Percentiles rank a stretch among this genome's conserved stretches.
phyloP scores from a whole-genome alignment of 2,888 invertebrate species.

The Pimpla rufipes region DNA sequence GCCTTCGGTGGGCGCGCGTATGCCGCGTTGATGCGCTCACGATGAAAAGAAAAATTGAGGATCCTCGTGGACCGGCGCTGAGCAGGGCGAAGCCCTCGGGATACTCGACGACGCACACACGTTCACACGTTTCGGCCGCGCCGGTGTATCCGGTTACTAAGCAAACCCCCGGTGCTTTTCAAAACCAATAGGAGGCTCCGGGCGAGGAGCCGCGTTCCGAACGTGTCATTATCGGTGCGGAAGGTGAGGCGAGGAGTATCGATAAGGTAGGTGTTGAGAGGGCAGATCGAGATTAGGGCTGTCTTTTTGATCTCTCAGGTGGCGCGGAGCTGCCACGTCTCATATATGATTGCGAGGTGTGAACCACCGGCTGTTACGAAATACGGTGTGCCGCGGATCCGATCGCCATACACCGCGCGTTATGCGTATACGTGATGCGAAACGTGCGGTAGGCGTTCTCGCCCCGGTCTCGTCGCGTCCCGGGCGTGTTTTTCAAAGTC shows the following conservation, averaged over 20 bases:
- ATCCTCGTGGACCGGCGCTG: constrained; percentile 55
- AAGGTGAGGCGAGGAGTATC: constrained; percentile 72
- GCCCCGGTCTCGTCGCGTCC: constrained; percentile 55
- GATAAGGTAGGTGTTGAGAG: constrained; percentile 85
- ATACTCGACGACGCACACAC: background rate
- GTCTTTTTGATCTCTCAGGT: constrained; percentile 36
- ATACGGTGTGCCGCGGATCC: constrained; percentile 10
- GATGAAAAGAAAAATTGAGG: constrained; percentile 59
- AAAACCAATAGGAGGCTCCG: constrained; percentile 77
- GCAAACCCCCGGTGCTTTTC: constrained; percentile 80
- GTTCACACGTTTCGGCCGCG: constrained; percentile 8
- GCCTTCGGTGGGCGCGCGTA: constrained; percentile 33
- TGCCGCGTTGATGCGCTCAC: constrained; percentile 3
- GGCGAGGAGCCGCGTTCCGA: constrained; percentile 75
- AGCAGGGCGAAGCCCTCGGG: constrained; percentile 35
- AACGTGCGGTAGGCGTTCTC: constrained; percentile 66
- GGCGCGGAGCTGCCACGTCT: constrained; percentile 35
- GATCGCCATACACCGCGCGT: background rate
- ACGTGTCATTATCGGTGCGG: constrained; percentile 82
- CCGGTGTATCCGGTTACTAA: constrained; percentile 80
- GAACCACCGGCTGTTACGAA: constrained; percentile 72
- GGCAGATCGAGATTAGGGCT: constrained; percentile 80
- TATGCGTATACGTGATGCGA: constrained; percentile 55
- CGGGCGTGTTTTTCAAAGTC: constrained; percentile 69
- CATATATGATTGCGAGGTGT: constrained; percentile 79